Percentiles rank a stretch among this genome's conserved stretches.
Evolutionary conservation across 2,113 vertebrate species (phyloP).

Genomic region (Osmerus mordax): DNA sequence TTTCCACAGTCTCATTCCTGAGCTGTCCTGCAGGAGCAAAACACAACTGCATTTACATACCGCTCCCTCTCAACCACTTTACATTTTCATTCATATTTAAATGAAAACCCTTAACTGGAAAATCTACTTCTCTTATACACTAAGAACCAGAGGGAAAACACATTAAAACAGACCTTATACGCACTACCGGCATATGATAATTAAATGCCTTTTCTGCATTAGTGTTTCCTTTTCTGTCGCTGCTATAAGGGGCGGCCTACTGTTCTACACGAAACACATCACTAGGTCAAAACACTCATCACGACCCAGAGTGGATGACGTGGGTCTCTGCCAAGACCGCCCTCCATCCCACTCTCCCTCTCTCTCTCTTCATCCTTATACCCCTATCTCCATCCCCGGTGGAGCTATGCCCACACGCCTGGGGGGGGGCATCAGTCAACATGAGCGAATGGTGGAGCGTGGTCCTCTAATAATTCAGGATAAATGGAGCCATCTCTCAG

Average conservation of each 20-base stretch:
- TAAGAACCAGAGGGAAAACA: background rate
- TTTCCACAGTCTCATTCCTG: conserved; percentile 98
- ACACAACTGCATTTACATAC: conserved; percentile 38
- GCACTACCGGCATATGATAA: conserved; percentile 14
- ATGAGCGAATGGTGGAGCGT: background rate
- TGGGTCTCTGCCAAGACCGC: background rate
- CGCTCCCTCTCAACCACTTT: background rate
- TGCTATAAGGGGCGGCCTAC: background rate
- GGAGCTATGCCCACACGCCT: background rate
- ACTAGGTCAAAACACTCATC: background rate
- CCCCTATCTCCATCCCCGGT: background rate
- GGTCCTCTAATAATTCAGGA: background rate
- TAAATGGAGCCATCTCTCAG: background rate
- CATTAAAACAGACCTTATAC: conserved; percentile 1
- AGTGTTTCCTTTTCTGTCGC: background rate
- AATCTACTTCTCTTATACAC: conserved; percentile 5
- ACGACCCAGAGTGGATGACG: background rate
- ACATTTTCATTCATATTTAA: conserved; percentile 26
- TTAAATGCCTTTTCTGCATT: too few relatives aligned
- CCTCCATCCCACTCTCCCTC: too few relatives aligned
- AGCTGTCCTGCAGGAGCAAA: conserved; percentile 86
- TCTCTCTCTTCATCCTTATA: too few relatives aligned
- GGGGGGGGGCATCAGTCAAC: background rate
- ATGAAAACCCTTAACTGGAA: conserved; percentile 37
- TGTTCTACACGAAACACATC: background rate